phyloP scores from a whole-genome alignment of 2,797 vertebrate species.

The Siniperca undulata region DNA sequence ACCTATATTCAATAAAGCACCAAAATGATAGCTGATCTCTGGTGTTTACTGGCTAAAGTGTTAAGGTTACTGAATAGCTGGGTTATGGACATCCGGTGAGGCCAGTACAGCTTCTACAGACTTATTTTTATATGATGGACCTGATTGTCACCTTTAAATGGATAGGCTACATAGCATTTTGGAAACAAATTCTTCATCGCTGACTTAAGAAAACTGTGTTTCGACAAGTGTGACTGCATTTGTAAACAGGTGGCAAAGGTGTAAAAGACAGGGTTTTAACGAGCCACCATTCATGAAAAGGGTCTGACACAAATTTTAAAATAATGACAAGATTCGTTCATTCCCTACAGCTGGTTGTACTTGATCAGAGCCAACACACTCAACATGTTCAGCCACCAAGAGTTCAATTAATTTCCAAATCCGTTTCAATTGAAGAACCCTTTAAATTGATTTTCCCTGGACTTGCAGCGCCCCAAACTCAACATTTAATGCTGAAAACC shows the following conservation, averaged over 20 bases:
- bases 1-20: background rate
- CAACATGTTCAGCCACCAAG: slow-evolving; percentile 67
- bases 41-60: background rate
- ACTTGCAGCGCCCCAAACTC: slow-evolving; percentile 67
- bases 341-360: slow-evolving; percentile 67
- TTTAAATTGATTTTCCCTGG: slow-evolving; percentile 78
- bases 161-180: background rate
- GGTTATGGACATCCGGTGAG: background rate
- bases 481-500: slow-evolving; percentile 67
- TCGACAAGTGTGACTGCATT: slow-evolving; percentile 22
- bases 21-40: background rate
- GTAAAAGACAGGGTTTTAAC: slow-evolving; percentile 57
- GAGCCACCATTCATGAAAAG: slow-evolving; percentile 56
- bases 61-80: background rate
- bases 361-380: slow-evolving; percentile 71
- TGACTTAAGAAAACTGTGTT: background rate
- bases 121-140: background rate
- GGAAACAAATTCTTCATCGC: background rate
- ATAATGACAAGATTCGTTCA: slow-evolving; percentile 61
- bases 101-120: background rate
- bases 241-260: slow-evolving; percentile 37
- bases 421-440: slow-evolving; percentile 78
- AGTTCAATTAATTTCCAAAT: slow-evolving; percentile 80
- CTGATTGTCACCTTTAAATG: background rate
- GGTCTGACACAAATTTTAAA: slow-evolving; percentile 72